Conservation (phyloP, 2,888 invertebrate species). For the Drosophila basisetae region DNA sequence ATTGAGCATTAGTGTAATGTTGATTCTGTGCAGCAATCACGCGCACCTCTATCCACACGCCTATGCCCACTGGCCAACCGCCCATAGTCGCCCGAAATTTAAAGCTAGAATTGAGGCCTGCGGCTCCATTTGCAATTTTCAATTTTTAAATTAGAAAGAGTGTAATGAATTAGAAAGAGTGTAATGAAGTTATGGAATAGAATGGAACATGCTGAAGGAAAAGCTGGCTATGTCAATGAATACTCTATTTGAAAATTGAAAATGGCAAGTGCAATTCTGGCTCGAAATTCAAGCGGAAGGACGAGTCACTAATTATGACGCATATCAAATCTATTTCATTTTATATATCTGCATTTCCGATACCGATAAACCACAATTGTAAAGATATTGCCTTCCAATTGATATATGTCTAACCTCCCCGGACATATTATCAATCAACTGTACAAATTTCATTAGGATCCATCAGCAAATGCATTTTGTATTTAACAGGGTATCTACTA, state of each 20-base stretch:
- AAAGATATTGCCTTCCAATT: not conserved
- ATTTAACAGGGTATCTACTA: not conserved
- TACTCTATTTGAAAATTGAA: not conserved
- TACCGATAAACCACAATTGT: not conserved
- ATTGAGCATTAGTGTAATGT: slow-evolving; percentile 79
- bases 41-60: not conserved
- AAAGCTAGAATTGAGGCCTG: slow-evolving; percentile 12
- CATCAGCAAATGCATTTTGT: not conserved
- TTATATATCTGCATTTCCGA: too few species aligned
- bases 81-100: not conserved
- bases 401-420: not conserved
- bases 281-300: not conserved
- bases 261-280: not conserved
- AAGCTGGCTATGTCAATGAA: not conserved
- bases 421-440: not conserved
- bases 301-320: too few species aligned
- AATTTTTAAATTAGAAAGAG: not conserved
- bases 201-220: not conserved
- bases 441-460: not conserved
- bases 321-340: not conserved
- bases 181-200: not conserved
- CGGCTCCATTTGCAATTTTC: slow-evolving; percentile 44
- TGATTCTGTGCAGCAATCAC: slow-evolving; percentile 51
- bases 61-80: too few species aligned
- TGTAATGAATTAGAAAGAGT: not conserved